A percentile compares a stretch with the other conserved stretches of the same genome.
Evolutionary conservation across 2,113 vertebrate genomes (phyloP).

Genomic region (Cnemophilus loriae): DNA sequence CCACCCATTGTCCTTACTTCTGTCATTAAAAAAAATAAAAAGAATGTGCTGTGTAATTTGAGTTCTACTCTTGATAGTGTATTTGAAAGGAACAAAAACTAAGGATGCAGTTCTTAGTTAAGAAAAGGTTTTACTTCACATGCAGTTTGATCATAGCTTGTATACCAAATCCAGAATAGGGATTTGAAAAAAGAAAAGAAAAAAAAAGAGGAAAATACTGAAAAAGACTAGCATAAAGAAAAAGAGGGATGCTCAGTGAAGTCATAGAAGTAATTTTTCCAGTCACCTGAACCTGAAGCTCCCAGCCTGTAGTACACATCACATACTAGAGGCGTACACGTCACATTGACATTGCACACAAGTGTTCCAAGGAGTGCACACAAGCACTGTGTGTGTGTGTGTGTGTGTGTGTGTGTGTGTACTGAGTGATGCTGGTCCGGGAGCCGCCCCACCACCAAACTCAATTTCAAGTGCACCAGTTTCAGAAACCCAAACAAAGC

Average conservation of each 20-base stretch:
- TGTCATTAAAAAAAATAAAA: background rate
- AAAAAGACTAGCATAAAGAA: background rate
- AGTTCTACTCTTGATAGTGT: background rate
- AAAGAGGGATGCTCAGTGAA: background rate
- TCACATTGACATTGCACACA: rapidly evolving
- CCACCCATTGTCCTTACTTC: background rate
- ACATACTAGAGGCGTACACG: background rate
- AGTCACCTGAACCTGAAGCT: background rate
- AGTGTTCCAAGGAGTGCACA: background rate
- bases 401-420: too few relatives aligned
- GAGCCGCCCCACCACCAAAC: background rate
- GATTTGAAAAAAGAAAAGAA: background rate
- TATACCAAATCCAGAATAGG: background rate
- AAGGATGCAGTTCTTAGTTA: background rate
- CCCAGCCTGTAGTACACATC: background rate
- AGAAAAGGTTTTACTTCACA: background rate
- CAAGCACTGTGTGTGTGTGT: background rate
- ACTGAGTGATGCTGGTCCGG: rapidly evolving
- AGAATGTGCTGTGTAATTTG: background rate
- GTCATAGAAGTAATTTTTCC: background rate
- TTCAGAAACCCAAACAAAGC: background rate
- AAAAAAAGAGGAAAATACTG: background rate
- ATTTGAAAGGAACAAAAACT: background rate
- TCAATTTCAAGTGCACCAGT: background rate
- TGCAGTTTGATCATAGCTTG: background rate